phyloP scores from a whole-genome alignment of 1,140 invertebrate genomes.

The Hycleus phaleratus region DNA sequence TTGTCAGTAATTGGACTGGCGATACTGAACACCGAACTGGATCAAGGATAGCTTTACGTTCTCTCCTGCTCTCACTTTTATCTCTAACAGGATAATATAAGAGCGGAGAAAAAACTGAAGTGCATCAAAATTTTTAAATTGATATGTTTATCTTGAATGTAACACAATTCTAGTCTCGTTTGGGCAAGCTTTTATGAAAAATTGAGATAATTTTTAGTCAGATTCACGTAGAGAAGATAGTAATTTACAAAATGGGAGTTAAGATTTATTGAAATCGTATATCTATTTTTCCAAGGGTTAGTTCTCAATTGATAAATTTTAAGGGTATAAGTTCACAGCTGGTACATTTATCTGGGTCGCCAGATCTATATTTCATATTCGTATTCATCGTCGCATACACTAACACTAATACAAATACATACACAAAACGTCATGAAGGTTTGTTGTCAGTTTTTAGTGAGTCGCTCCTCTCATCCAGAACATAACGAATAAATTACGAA shows the following conservation, averaged over 20 bases:
- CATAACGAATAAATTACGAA: constrained; percentile 25
- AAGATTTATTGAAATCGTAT: constrained; percentile 14
- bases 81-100: background rate
- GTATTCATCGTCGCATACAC: constrained; percentile 26
- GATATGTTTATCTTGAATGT: background rate
- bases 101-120: too few relatives aligned
- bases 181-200: background rate
- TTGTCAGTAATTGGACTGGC: constrained; percentile 24
- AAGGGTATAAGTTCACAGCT: constrained; percentile 28
- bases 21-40: constrained; percentile 22
- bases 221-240: constrained; percentile 1
- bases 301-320: constrained; percentile 27
- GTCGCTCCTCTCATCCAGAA: constrained; percentile 18
- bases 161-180: background rate
- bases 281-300: constrained; percentile 12
- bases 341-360: constrained; percentile 25
- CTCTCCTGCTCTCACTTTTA: constrained; percentile 1
- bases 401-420: background rate
- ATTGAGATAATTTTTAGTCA: constrained; percentile 5
- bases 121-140: too few relatives aligned
- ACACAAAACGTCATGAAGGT: constrained; percentile 10
- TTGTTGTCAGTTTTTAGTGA: constrained; percentile 21
- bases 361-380: constrained; percentile 31
- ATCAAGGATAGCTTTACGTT: constrained; percentile 21
- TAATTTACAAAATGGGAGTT: constrained; percentile 7